Evolutionary conservation across 2,888 invertebrate genomes (phyloP).

Genomic region (Drosophila cyrtoloma): DNA sequence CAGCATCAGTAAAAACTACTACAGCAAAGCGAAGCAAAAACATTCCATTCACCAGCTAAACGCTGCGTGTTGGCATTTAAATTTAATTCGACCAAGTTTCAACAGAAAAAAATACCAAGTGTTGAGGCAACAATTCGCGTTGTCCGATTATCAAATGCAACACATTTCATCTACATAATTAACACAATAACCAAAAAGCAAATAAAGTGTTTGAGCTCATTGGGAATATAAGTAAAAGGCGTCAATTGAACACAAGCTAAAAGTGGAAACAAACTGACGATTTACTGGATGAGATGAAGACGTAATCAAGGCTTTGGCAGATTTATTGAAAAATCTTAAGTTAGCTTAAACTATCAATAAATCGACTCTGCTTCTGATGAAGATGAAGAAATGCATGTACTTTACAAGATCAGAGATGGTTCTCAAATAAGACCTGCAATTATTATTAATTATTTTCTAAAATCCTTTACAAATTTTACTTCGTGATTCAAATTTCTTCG

Average conservation of each 20-base stretch:
- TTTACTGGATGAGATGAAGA: background rate
- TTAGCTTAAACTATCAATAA: background rate
- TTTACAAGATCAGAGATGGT: no score
- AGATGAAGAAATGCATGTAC: no score
- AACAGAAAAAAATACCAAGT: conserved; percentile 14
- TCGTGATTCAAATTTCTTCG: background rate
- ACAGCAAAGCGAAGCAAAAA: conserved; percentile 35
- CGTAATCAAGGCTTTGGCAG: background rate
- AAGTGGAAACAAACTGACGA: background rate
- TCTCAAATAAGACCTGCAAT: no score
- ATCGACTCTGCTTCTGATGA: no score
- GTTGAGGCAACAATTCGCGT: conserved; percentile 21
- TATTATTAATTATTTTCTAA: no score
- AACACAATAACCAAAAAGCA: background rate
- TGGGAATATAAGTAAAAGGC: background rate
- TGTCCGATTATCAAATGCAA: conserved; percentile 34
- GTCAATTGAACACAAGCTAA: background rate
- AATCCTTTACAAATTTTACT: background rate
- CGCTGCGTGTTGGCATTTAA: conserved; percentile 61
- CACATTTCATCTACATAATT: conserved; percentile 38
- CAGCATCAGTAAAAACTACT: conserved; percentile 11
- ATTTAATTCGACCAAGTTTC: conserved; percentile 59
- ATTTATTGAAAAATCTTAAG: background rate
- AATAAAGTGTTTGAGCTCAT: background rate
- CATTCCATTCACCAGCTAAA: conserved; percentile 23